phyloP scores from a whole-genome alignment of 2,888 invertebrate species.

The Ctenicera cuprea region DNA sequence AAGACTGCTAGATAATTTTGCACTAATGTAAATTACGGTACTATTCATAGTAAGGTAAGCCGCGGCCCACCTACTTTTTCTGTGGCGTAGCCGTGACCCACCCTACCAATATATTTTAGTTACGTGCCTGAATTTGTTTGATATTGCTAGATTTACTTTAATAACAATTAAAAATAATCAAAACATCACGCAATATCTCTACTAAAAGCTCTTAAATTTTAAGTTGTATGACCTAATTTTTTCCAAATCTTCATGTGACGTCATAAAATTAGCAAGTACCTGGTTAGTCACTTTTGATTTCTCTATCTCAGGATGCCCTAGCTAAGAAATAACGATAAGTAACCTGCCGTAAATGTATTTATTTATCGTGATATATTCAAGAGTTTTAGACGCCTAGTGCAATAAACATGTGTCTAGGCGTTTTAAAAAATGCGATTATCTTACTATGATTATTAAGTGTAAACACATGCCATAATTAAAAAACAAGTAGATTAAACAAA shows the following conservation, averaged over 20 bases:
- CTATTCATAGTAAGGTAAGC: too few species aligned
- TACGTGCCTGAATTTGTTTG: too few species aligned
- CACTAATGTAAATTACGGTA: too few species aligned
- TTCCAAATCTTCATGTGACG: neutral
- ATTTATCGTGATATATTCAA: neutral
- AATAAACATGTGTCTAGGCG: neutral
- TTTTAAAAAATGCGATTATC: neutral
- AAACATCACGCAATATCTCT: too few species aligned
- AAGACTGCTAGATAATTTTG: too few species aligned
- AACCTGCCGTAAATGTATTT: neutral
- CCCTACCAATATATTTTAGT: too few species aligned
- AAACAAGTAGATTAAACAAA: too few species aligned
- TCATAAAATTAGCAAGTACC: neutral
- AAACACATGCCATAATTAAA: neutral
- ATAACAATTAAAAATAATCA: too few species aligned
- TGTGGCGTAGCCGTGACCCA: too few species aligned
- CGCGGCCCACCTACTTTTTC: too few species aligned
- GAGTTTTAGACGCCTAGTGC: neutral
- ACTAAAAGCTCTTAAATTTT: neutral
- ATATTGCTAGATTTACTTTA: too few species aligned
- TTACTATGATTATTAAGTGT: neutral
- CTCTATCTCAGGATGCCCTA: neutral
- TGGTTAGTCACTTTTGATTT: constrained; percentile 1
- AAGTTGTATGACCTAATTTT: constrained; percentile 3
- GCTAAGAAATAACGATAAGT: neutral